Evolutionary conservation across 2,113 vertebrate genomes (phyloP).

Genomic region (Natator depressus): DNA sequence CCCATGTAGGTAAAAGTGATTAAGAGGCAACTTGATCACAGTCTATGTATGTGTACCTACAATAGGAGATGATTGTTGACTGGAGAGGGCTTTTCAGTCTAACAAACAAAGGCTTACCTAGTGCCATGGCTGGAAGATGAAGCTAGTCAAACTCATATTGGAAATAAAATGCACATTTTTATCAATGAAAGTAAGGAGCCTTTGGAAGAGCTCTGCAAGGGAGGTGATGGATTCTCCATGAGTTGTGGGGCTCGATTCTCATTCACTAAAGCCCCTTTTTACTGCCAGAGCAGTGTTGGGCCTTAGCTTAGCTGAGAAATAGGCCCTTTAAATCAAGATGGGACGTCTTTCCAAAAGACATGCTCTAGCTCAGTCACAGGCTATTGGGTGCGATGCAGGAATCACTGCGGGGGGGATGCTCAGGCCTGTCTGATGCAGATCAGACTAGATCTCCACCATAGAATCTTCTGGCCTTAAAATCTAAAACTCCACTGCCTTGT

Average conservation of each 20-base stretch:
- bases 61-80: neutral
- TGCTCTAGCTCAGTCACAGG: accelerated
- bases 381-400: accelerated
- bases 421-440: neutral
- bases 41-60: neutral
- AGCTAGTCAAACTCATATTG: too few relatives aligned
- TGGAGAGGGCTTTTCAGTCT: neutral
- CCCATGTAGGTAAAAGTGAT: neutral
- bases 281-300: neutral
- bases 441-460: accelerated
- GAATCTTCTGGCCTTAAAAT: neutral
- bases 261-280: neutral
- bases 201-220: neutral
- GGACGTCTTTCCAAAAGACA: neutral
- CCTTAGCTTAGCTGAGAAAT: neutral
- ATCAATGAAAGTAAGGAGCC: too few relatives aligned
- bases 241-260: neutral
- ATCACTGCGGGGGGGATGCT: neutral
- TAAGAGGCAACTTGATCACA: neutral
- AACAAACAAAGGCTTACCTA: neutral
- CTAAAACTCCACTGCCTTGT: neutral
- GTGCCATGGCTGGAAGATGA: too few relatives aligned
- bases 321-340: neutral
- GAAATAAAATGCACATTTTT: neutral
- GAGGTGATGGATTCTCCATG: neutral